Evolutionary conservation across 2,113 vertebrate genomes (phyloP).

Genomic region (Eudyptes chrysolophus): DNA sequence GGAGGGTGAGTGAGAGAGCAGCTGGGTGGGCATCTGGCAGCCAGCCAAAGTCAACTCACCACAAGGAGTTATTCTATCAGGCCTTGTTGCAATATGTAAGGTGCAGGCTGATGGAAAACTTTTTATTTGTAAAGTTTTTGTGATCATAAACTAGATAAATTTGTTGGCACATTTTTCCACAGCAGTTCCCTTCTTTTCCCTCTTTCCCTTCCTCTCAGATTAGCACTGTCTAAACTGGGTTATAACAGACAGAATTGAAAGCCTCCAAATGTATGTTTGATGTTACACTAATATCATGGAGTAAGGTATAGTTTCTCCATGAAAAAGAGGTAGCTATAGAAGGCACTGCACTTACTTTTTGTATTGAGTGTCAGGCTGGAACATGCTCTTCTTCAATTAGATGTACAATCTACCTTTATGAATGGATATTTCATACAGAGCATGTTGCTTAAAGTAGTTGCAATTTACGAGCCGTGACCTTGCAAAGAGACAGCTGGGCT

Average conservation of each 20-base stretch:
- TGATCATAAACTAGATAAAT: background rate
- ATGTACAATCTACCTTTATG: background rate
- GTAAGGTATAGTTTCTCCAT: background rate
- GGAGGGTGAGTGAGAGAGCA: background rate
- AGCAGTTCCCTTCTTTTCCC: background rate
- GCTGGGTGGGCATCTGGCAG: background rate
- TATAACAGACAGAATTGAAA: background rate
- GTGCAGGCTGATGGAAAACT: background rate
- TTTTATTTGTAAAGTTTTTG: background rate
- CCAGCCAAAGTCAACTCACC: background rate
- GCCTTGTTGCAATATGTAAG: background rate
- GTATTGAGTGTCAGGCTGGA: background rate
- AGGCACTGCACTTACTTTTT: background rate
- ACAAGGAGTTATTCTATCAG: background rate
- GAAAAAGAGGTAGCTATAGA: background rate
- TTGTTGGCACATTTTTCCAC: background rate
- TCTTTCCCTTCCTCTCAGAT: background rate
- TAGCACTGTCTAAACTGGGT: background rate
- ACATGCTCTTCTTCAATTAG: background rate
- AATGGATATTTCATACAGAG: background rate
- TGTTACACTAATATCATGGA: background rate
- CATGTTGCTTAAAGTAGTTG: background rate
- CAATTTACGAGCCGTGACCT: background rate
- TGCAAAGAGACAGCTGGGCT: background rate
- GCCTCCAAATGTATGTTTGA: background rate